Evolutionary conservation across 2,797 vertebrate genomes (phyloP).

Genomic region (Arnoldichthys spilopterus): DNA sequence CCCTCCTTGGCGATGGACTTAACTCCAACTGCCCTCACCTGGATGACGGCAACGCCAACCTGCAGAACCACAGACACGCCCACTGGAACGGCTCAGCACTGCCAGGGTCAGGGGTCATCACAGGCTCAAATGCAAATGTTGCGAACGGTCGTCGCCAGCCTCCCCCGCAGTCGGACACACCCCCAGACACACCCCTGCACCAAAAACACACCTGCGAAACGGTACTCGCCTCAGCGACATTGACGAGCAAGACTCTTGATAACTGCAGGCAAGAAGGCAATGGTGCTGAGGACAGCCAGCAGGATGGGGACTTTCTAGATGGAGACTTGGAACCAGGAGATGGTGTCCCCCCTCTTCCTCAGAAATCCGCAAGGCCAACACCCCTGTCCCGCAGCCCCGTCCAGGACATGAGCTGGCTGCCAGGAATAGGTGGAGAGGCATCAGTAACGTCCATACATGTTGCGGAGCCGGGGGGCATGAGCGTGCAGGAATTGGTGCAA

Average conservation of each 20-base stretch:
- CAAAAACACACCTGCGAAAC: conserved; percentile 62
- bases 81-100: conserved; percentile 84
- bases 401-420: conserved; percentile 60
- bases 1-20: conserved; percentile 67
- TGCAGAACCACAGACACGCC: conserved; percentile 79
- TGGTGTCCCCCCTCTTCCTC: conserved; percentile 81
- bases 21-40: conserved; percentile 77
- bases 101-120: conserved; percentile 54
- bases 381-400: conserved; percentile 69
- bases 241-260: conserved; percentile 41
- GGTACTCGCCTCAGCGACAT: background rate
- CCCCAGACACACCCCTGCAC: conserved; percentile 79
- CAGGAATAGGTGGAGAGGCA: conserved; percentile 65
- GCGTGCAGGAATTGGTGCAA: conserved; percentile 77
- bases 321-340: conserved; percentile 55
- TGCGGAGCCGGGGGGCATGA: conserved; percentile 81
- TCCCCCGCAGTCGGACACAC: conserved; percentile 82
- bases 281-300: conserved; percentile 31
- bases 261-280: conserved; percentile 50
- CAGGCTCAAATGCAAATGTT: conserved; percentile 72
- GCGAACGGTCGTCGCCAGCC: conserved; percentile 74
- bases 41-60: conserved; percentile 81
- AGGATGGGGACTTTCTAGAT: conserved; percentile 42
- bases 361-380: conserved; percentile 79
- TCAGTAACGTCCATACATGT: conserved; percentile 78